Percentiles rank a stretch among this genome's conserved stretches.
Evolutionary conservation across 2,888 invertebrate genomes (phyloP).

Genomic region (Ochropleura leucogaster): DNA sequence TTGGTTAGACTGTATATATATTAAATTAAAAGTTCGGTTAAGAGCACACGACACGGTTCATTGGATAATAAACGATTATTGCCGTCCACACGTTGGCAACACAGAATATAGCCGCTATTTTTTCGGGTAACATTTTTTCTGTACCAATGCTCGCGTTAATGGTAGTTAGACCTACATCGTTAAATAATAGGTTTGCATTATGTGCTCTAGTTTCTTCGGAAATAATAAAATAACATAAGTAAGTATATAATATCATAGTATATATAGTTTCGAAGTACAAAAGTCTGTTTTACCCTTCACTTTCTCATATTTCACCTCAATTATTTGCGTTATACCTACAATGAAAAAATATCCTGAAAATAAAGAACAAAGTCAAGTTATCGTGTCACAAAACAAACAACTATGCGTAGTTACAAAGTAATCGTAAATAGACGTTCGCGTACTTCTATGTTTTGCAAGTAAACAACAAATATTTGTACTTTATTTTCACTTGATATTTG

Average conservation of each 20-base stretch:
- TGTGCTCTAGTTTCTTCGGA: background rate
- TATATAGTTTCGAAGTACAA: no score
- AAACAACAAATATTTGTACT: slow-evolving; percentile 9
- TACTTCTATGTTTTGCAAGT: slow-evolving; percentile 24
- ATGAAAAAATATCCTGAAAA: slow-evolving; percentile 19
- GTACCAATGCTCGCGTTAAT: slow-evolving; percentile 13
- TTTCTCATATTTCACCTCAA: background rate
- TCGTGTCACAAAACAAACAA: slow-evolving; percentile 30
- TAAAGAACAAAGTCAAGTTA: slow-evolving; percentile 8
- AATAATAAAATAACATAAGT: background rate
- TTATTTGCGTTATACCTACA: slow-evolving; percentile 1
- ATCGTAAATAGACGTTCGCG: slow-evolving; percentile 24
- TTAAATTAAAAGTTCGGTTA: slow-evolving; percentile 64
- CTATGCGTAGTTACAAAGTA: slow-evolving; percentile 8
- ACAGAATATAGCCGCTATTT: slow-evolving; percentile 21
- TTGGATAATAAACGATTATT: slow-evolving; percentile 63
- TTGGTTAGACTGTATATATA: slow-evolving; percentile 33
- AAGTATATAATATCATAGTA: background rate
- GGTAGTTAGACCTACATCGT: slow-evolving; percentile 19
- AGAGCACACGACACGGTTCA: slow-evolving; percentile 61
- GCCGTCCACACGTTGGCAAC: slow-evolving; percentile 47
- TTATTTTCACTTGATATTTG: slow-evolving; percentile 20
- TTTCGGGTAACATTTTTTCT: slow-evolving; percentile 6
- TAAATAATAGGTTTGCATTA: slow-evolving; percentile 6
- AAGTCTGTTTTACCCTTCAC: slow-evolving; percentile 1